These are phyloP conservation scores for Platanista minor DNA, from an alignment of 2,113 vertebrate species.

Conservation along the genomic window DNA sequence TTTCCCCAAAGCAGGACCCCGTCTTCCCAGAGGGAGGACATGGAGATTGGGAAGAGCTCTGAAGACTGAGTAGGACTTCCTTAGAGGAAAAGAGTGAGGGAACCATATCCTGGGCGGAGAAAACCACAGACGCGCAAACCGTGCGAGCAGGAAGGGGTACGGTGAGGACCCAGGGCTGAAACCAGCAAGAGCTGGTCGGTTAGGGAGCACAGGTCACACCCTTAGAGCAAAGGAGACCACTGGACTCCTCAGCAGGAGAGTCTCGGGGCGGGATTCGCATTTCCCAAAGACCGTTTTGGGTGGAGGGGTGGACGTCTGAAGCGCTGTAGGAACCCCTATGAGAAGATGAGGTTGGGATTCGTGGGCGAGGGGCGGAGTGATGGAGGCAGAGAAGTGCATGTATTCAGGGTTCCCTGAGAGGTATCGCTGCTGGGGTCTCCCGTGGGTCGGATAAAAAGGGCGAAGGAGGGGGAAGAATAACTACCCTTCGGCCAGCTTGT, in stretches of 20 bases:
- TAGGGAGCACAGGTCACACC: neutral
- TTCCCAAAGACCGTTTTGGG: neutral
- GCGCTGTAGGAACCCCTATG: neutral
- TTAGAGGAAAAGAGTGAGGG: neutral
- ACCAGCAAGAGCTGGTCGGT: neutral
- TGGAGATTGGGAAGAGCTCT: neutral
- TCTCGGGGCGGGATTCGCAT: neutral
- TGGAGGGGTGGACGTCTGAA: neutral
- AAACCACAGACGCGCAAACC: neutral
- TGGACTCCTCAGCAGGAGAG: neutral
- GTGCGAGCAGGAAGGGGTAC: rapidly evolving
- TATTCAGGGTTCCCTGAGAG: neutral
- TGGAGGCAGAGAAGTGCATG: neutral
- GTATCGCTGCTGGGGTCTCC: neutral
- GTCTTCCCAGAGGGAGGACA: neutral
- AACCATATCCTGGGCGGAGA: neutral
- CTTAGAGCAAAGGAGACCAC: neutral
- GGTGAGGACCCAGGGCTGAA: neutral
- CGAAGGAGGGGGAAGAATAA: too few relatives aligned
- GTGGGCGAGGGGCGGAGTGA: rapidly evolving
- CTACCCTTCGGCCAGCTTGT: neutral
- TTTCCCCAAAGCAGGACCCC: neutral
- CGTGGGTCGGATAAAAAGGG: neutral
- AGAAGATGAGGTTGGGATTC: neutral
- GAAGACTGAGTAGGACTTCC: neutral